These are phyloP conservation scores for Champsocephalus esox DNA, from an alignment of 2,797 vertebrate species.

Conservation along the genomic window DNA sequence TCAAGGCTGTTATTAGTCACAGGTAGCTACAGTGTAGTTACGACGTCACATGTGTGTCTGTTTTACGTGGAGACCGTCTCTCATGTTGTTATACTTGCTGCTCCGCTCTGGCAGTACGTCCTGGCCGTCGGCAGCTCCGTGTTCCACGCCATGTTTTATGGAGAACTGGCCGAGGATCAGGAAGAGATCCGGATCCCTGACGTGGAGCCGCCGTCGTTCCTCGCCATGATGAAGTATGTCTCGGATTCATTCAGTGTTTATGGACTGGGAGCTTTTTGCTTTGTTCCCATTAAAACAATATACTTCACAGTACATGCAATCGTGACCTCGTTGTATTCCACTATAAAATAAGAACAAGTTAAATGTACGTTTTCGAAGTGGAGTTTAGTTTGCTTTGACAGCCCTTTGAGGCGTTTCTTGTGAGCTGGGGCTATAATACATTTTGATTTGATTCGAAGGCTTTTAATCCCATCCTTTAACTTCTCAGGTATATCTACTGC, in stretches of 20 bases:
- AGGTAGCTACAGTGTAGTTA: too few species aligned
- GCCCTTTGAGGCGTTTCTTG: too few species aligned
- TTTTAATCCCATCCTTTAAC: background rate
- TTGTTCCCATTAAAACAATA: background rate
- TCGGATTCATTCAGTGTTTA: background rate
- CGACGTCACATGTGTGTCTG: too few species aligned
- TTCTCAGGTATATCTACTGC: conserved; percentile 95
- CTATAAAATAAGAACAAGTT: background rate
- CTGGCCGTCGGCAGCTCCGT: conserved; percentile 98
- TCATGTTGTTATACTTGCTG: too few species aligned
- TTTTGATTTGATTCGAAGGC: background rate
- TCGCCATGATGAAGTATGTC: conserved; percentile 95
- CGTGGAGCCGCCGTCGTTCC: conserved; percentile 96
- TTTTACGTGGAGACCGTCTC: too few species aligned
- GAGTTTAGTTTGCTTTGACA: too few species aligned
- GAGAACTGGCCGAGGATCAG: conserved; percentile 97
- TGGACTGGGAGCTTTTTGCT: background rate
- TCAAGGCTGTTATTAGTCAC: too few species aligned
- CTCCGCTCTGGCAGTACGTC: conserved; percentile 88
- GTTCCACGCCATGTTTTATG: conserved; percentile 99
- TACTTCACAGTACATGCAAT: background rate
- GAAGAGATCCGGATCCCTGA: conserved; percentile 99
- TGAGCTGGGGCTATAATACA: too few species aligned
- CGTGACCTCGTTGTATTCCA: background rate
- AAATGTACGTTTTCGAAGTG: background rate